These are phyloP conservation scores for Adelosebastes latens DNA, from an alignment of 2,797 vertebrate species.

Conservation along the genomic window DNA sequence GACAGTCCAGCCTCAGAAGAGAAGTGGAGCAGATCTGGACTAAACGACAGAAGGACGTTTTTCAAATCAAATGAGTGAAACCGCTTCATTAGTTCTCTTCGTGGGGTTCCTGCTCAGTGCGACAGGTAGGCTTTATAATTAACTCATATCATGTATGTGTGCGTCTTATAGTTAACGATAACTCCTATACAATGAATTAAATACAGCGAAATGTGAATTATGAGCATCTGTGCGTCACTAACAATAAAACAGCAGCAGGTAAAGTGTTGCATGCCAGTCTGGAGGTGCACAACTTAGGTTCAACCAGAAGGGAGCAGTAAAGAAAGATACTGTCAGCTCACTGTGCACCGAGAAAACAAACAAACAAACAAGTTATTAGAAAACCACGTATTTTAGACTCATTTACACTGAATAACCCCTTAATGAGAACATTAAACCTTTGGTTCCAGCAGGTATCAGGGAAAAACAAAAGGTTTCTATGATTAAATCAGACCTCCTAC, in stretches of 20 bases:
- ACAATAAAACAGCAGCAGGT: background rate
- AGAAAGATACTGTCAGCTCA: background rate
- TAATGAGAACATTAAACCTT: background rate
- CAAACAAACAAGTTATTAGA: background rate
- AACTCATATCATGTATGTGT: background rate
- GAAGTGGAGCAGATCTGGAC: constrained; percentile 38
- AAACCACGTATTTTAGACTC: background rate
- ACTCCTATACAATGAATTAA: background rate
- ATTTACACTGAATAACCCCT: background rate
- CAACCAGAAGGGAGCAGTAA: constrained; percentile 28
- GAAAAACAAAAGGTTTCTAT: background rate
- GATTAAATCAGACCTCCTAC: background rate
- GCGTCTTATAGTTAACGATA: background rate
- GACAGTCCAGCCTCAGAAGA: constrained; percentile 1
- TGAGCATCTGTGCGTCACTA: background rate
- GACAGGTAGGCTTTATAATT: constrained; percentile 62
- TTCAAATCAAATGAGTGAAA: constrained; percentile 58
- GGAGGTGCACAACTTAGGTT: constrained; percentile 4
- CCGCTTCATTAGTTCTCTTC: constrained; percentile 48
- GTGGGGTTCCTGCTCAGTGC: constrained; percentile 60
- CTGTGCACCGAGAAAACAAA: background rate
- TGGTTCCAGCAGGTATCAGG: background rate
- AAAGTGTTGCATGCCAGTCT: background rate
- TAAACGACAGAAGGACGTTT: constrained; percentile 33
- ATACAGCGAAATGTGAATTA: background rate